Conservation (phyloP, 1,140 invertebrate species). For the Stenopsyche tienmushanensis region DNA sequence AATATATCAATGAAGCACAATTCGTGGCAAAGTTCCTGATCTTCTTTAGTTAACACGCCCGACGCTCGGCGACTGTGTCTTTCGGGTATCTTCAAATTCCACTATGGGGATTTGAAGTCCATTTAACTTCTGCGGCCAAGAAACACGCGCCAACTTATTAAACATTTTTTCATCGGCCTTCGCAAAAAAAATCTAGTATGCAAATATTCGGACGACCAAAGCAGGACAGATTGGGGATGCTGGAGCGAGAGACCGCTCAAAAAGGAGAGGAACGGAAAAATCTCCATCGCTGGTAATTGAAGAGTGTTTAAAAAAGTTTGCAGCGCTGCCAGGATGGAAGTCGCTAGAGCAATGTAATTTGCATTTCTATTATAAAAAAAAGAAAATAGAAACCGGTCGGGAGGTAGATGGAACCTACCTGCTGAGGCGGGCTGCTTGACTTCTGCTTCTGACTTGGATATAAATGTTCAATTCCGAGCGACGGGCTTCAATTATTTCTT, state of each 20-base stretch:
- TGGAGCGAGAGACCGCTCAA: constrained; percentile 8
- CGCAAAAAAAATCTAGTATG: constrained; percentile 38
- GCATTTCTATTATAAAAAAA: constrained; percentile 41
- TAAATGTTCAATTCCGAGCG: constrained; percentile 18
- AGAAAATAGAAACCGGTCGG: constrained; percentile 23
- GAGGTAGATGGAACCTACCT: constrained; percentile 3
- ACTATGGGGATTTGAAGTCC: constrained; percentile 2
- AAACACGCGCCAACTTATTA: constrained; percentile 35
- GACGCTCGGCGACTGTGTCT: background rate
- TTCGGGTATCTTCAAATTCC: background rate
- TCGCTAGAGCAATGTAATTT: constrained; percentile 40
- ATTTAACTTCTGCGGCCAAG: constrained; percentile 3
- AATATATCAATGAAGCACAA: too few species aligned
- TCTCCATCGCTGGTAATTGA: constrained; percentile 41
- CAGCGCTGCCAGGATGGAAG: constrained; percentile 33
- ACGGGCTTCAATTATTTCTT: constrained; percentile 20
- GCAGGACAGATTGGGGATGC: constrained; percentile 15
- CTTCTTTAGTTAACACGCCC: too few species aligned
- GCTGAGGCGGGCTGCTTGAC: background rate
- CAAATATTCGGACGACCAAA: constrained; percentile 38
- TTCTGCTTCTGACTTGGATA: constrained; percentile 20
- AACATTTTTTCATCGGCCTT: constrained; percentile 29
- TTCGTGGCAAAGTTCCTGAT: too few species aligned
- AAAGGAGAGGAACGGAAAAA: constrained; percentile 36
- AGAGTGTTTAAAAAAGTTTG: constrained; percentile 43